Percentiles rank a stretch among this genome's conserved stretches.
These are phyloP conservation scores for Andrena praecox DNA, from an alignment of 2,888 invertebrate genomes.

Conservation along the genomic window DNA sequence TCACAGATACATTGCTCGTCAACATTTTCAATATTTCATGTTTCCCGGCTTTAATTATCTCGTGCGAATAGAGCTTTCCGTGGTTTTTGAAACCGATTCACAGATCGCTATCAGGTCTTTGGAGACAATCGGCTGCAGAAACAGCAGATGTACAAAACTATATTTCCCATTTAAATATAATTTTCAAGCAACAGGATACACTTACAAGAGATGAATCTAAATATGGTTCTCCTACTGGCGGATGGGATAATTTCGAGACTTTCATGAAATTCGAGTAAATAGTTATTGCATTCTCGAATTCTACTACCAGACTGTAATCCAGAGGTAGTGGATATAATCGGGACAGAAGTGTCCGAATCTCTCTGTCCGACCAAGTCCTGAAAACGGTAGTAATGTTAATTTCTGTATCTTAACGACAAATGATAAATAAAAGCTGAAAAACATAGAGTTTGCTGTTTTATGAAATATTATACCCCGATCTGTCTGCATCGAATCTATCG, in stretches of 20 bases:
- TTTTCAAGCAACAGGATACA: constrained; percentile 17
- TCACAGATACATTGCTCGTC: constrained; percentile 89
- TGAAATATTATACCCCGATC: constrained; percentile 86
- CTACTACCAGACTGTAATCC: constrained; percentile 88
- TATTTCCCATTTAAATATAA: background rate
- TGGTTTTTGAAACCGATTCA: constrained; percentile 85
- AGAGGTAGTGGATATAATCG: constrained; percentile 89
- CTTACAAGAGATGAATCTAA: constrained; percentile 90
- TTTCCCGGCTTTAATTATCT: constrained; percentile 87
- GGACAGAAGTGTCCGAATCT: constrained; percentile 90
- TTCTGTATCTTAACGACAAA: background rate
- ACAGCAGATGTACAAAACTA: constrained; percentile 25
- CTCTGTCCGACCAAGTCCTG: constrained; percentile 92
- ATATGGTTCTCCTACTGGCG: constrained; percentile 89
- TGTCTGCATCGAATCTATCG: constrained; percentile 90
- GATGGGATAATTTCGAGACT: constrained; percentile 83
- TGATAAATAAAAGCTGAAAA: background rate
- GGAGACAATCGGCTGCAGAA: constrained; percentile 88
- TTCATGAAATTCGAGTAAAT: constrained; percentile 87
- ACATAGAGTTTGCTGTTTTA: background rate
- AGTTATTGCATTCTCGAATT: constrained; percentile 88
- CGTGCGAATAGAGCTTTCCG: constrained; percentile 87
- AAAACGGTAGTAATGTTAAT: constrained; percentile 66
- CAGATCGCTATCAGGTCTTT: constrained; percentile 88
- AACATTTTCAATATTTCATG: constrained; percentile 91